Evolutionary conservation across 2,113 vertebrate species (phyloP).

Genomic region (Campylomormyrus tamandua): DNA sequence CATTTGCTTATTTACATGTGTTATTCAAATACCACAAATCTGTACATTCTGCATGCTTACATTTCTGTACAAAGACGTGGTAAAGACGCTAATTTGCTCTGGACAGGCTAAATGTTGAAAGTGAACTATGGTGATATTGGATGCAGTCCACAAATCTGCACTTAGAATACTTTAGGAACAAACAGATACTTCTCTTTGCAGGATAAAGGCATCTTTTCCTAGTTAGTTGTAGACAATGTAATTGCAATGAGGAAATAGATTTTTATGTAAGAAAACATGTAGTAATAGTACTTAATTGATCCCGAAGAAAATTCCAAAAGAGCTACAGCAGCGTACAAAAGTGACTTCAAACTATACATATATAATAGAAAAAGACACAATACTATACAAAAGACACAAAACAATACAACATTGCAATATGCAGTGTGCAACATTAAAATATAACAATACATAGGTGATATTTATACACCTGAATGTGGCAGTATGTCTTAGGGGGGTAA

Average conservation of each 20-base stretch:
- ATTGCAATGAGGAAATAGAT: constrained; percentile 36
- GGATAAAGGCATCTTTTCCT: constrained; percentile 14
- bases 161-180: constrained; percentile 10
- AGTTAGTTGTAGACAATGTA: constrained; percentile 21
- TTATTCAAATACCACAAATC: constrained; percentile 20
- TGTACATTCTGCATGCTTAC: background rate
- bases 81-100: background rate
- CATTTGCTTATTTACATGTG: constrained; percentile 31
- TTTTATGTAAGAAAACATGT: background rate
- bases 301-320: no score
- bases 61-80: background rate
- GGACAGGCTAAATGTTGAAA: background rate
- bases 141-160: constrained; percentile 19
- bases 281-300: background rate
- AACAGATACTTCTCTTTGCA: constrained; percentile 16
- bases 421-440: background rate
- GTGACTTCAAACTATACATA: no score
- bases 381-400: no score
- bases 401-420: no score
- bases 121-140: constrained; percentile 1
- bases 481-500: background rate
- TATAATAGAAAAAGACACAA: no score
- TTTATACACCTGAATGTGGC: background rate
- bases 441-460: background rate
- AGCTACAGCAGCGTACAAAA: no score